phyloP scores from a whole-genome alignment of 2,797 vertebrate species.

The Threskiornis aethiopicus region DNA sequence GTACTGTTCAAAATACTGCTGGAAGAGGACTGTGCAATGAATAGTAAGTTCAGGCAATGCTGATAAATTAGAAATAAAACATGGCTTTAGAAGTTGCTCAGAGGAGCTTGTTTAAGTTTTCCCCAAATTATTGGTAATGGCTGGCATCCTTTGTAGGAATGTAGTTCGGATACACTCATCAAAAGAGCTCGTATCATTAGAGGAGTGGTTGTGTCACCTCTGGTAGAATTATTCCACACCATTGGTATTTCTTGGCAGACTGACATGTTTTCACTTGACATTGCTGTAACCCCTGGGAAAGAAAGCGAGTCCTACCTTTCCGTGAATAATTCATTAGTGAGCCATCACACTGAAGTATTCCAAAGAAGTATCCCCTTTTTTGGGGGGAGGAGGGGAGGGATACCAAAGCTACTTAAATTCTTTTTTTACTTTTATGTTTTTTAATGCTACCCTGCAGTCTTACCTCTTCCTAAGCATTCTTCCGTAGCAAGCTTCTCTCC shows the following conservation, averaged over 20 bases:
- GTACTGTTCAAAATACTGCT: neutral
- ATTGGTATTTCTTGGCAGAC: slow-evolving; percentile 37
- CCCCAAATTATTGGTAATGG: neutral
- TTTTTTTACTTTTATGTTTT: neutral
- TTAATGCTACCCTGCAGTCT: neutral
- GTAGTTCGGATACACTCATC: neutral
- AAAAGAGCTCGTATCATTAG: neutral
- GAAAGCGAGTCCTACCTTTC: neutral
- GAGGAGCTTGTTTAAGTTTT: neutral
- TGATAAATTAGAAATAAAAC: slow-evolving; percentile 15
- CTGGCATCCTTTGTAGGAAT: neutral
- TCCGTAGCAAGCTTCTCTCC: neutral
- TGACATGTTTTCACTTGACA: slow-evolving; percentile 36
- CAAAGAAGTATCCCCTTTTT: neutral
- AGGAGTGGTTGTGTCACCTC: neutral
- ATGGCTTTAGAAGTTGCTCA: neutral
- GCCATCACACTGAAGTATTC: neutral
- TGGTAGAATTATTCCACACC: slow-evolving; percentile 1
- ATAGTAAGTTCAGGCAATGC: neutral
- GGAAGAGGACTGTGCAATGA: neutral
- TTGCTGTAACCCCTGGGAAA: slow-evolving; percentile 34
- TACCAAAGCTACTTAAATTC: neutral
- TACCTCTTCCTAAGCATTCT: neutral
- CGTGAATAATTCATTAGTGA: slow-evolving; percentile 2
- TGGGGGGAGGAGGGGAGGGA: neutral